Percentiles rank a stretch among this genome's conserved stretches.
phyloP scores from a whole-genome alignment of 1,140 invertebrate species.

The Schmidtea mediterranea region DNA sequence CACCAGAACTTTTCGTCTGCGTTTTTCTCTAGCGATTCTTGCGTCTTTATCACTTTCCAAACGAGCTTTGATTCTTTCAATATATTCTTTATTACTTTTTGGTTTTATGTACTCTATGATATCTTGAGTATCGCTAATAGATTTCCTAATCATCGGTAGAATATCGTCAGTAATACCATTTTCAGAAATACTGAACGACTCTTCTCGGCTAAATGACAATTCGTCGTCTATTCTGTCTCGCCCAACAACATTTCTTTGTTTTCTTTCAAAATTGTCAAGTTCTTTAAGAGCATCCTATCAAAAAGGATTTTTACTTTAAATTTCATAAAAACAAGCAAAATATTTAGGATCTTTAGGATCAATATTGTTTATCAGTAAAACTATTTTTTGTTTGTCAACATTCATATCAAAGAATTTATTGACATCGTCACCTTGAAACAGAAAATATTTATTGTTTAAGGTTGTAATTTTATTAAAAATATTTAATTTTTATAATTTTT shows the following conservation, averaged over 20 bases:
- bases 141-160: too few relatives aligned
- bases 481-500: too few relatives aligned
- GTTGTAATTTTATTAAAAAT: too few relatives aligned
- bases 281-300: slow-evolving; percentile 14
- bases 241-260: too few relatives aligned
- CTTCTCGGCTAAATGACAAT: not conserved
- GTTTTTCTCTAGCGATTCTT: slow-evolving; percentile 22
- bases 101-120: slow-evolving; percentile 13
- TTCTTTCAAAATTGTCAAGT: slow-evolving; percentile 20
- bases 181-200: not conserved
- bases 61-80: slow-evolving; percentile 20
- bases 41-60: slow-evolving; percentile 22
- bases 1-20: slow-evolving; percentile 25
- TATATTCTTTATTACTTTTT: slow-evolving; percentile 22
- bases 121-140: not conserved
- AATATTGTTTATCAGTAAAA: too few relatives aligned
- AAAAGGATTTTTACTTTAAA: not conserved
- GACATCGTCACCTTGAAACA: too few relatives aligned
- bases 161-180: not conserved
- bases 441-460: too few relatives aligned
- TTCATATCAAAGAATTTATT: too few relatives aligned
- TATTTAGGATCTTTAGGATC: too few relatives aligned
- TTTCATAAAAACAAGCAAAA: slow-evolving; percentile 1
- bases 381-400: too few relatives aligned
- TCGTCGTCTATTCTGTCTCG: too few relatives aligned